Evolutionary conservation across 2,797 vertebrate species (phyloP).

Genomic region (Emydoidea blandingii): DNA sequence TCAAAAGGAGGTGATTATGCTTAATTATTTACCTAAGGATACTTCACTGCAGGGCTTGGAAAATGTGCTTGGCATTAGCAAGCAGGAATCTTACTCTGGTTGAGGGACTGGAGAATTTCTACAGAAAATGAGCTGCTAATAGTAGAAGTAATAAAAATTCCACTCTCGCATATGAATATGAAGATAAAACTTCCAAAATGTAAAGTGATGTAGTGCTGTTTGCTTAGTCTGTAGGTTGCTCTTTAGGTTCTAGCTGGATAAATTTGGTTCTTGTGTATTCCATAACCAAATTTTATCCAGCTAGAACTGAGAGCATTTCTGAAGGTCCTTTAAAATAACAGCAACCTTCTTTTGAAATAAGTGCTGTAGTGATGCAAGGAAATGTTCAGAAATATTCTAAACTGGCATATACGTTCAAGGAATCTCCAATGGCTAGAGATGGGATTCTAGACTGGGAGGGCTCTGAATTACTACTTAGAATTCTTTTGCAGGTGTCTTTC

Average conservation of each 20-base stretch:
- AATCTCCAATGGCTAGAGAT: background rate
- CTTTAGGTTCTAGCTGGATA: background rate
- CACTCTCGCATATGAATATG: background rate
- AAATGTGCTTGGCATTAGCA: background rate
- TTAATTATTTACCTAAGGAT: background rate
- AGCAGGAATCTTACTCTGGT: background rate
- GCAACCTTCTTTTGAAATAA: background rate
- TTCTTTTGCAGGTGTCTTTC: background rate
- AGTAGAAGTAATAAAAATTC: background rate
- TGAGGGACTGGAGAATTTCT: background rate
- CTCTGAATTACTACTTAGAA: background rate
- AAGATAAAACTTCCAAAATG: background rate
- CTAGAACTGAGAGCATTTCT: background rate
- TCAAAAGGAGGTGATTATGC: accelerated
- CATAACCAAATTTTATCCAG: background rate
- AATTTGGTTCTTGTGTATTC: background rate
- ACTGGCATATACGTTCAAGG: background rate
- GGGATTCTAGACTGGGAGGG: background rate
- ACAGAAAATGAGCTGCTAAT: background rate
- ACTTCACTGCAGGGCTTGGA: background rate
- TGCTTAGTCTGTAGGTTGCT: background rate
- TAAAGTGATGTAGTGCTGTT: background rate
- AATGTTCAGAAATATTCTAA: background rate
- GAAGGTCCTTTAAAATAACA: background rate
- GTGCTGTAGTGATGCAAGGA: background rate